Conservation (phyloP, 2,113 vertebrate species). For the Anseranas semipalmata region DNA sequence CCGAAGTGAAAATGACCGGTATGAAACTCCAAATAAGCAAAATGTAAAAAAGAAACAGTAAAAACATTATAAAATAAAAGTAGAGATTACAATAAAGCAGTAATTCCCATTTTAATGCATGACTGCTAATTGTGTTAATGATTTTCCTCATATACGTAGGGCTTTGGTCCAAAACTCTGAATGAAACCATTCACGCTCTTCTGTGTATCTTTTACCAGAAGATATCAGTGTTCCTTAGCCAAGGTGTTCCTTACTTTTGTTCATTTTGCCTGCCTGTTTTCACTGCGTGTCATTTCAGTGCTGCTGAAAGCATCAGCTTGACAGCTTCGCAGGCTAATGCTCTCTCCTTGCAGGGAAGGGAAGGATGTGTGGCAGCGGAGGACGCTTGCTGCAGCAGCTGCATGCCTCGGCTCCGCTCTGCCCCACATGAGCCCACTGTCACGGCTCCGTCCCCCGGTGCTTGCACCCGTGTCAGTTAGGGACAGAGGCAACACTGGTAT, state of each 20-base stretch:
- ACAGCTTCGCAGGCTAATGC: neutral
- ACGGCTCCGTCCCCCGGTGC: neutral
- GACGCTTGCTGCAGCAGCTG: neutral
- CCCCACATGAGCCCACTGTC: neutral
- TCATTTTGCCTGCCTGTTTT: neutral
- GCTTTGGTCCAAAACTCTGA: slow-evolving; percentile 9
- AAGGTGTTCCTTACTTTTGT: neutral
- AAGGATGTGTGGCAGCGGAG: neutral
- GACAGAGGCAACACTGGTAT: neutral
- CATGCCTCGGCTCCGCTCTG: neutral
- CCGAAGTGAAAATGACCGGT: neutral
- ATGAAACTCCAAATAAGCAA: neutral
- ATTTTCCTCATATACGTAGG: neutral
- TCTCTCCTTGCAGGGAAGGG: neutral
- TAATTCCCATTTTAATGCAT: neutral
- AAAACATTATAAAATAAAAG: neutral
- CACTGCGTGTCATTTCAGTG: neutral
- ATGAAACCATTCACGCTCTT: slow-evolving; percentile 10
- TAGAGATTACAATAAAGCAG: neutral
- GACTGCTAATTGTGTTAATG: neutral
- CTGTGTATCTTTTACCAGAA: neutral
- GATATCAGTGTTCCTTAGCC: neutral
- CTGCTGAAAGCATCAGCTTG: neutral
- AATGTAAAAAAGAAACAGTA: neutral
- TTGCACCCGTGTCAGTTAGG: neutral